Base-by-base conservation (phyloP, 2,113 vertebrate genomes). In the Gymnogyps californianus region DNA sequence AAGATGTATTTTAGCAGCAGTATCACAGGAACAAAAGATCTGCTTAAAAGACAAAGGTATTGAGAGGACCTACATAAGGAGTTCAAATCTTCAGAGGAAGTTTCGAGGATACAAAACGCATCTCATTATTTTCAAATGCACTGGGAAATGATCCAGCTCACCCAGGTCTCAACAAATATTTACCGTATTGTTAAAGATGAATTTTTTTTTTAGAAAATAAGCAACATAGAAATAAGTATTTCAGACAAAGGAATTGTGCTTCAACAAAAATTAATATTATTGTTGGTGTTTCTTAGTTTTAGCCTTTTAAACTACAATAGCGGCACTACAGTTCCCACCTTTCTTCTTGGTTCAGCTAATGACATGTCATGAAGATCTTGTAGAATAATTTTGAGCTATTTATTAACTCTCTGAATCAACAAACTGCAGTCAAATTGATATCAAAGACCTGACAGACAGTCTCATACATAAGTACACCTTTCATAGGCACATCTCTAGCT, bases 381-480 rank as follows among this genome's bases (percentile, higher is more conserved):
- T 24, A 52, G 28, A 72, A 65, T 46, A 80, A 80, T 49, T 79
- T 17, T 54, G 66, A 94, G 46, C 85, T 86, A 62, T 81, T 93
- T 85, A 88, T 95, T 86, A 83, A 47, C 58, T 77, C 70, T 61
- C 44, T 65, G 87, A 83, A 83, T 82, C 96, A 95, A 88, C 79
- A 96, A 93, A 90, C 75, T 90, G 84, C 81, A 81, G 40, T 78
- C 71, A 77, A 72, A 80, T 16, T 88, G 49, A 7, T 42, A 74
- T 40, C 65, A 72, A 59, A 62, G 87, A 14, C 66, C 54, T 90
- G 91, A 66, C 65, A 74, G 88, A 22, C 55, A 82, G 65, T 8
- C 44, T 78, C 25, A 38, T 11, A 17, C 17, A 8, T 34, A 83
- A 89, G 26, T 44, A 65, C 67, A 90, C 80, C 91, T 86, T 78